phyloP scores from a whole-genome alignment of 1,140 invertebrate genomes.

The Drosophila bifasciata region DNA sequence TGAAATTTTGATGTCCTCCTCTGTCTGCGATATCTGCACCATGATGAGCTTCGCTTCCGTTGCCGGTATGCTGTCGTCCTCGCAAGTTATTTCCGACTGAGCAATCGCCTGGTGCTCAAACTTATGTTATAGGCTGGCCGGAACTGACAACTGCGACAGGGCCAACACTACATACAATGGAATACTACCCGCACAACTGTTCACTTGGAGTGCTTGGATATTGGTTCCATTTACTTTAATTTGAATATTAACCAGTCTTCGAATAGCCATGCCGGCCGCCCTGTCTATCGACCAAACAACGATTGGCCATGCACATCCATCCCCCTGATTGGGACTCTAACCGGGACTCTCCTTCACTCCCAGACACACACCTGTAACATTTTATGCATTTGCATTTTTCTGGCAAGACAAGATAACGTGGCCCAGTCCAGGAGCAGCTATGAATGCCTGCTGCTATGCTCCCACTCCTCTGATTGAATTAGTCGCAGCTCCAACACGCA shows the following conservation, averaged over 20 bases:
- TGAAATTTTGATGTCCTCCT: slow-evolving; percentile 81
- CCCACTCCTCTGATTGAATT: slow-evolving; percentile 50
- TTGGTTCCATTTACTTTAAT: slow-evolving; percentile 65
- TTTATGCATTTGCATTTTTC: slow-evolving; percentile 56
- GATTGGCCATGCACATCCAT: slow-evolving; percentile 62
- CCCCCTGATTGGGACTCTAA: slow-evolving; percentile 36
- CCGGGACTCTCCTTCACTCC: slow-evolving; percentile 25
- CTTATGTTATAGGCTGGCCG: slow-evolving; percentile 26
- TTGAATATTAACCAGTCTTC: slow-evolving; percentile 72
- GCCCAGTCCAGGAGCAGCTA: slow-evolving; percentile 32
- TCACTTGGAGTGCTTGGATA: slow-evolving; percentile 59
- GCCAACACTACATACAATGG: slow-evolving; percentile 19
- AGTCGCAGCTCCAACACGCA: slow-evolving; percentile 38
- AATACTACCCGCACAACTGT: slow-evolving; percentile 30
- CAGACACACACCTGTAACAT: slow-evolving; percentile 48
- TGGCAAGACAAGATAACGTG: slow-evolving; percentile 49
- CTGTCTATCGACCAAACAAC: slow-evolving; percentile 73
- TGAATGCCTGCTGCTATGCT: slow-evolving; percentile 4
- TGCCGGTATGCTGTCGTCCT: slow-evolving; percentile 26
- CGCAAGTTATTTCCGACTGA: slow-evolving; percentile 25
- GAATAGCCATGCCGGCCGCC: slow-evolving; percentile 47
- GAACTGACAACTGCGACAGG: slow-evolving; percentile 34
- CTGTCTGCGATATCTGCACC: slow-evolving; percentile 80
- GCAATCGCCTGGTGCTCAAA: slow-evolving; percentile 13
- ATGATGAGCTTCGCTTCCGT: slow-evolving; percentile 54